phyloP scores from a whole-genome alignment of 2,888 invertebrate species.

The Catocala nupta region DNA sequence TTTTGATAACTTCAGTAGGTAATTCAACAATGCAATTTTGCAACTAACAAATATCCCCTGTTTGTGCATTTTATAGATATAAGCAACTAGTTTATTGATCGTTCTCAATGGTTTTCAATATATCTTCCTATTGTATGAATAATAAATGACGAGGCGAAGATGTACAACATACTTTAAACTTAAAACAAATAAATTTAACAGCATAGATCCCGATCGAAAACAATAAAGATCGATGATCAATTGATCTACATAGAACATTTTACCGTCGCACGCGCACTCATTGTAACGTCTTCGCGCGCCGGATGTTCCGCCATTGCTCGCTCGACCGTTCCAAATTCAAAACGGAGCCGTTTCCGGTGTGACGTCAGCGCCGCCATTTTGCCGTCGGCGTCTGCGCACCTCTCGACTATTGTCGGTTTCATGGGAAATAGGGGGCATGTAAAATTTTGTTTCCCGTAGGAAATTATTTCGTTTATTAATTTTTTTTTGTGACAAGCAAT shows the following conservation, averaged over 20 bases:
- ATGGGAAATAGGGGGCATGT: conserved; percentile 82
- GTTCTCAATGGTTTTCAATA: no score
- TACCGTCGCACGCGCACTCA: conserved; percentile 74
- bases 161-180: neutral
- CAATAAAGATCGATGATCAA: conserved; percentile 56
- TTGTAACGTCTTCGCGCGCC: conserved; percentile 84
- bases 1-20: no score
- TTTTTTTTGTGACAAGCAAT: conserved; percentile 23
- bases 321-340: conserved; percentile 87
- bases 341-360: conserved; percentile 86
- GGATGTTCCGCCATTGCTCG: conserved; percentile 87
- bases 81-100: no score
- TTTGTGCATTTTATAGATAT: no score
- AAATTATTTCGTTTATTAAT: conserved; percentile 51
- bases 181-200: conserved; percentile 40
- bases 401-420: conserved; percentile 58
- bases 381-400: conserved; percentile 74
- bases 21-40: no score
- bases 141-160: conserved; percentile 7
- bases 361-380: conserved; percentile 83
- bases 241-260: conserved; percentile 58
- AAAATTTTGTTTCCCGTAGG: conserved; percentile 79
- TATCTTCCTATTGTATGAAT: neutral
- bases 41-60: no score
- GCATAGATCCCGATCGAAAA: conserved; percentile 43